Evolutionary conservation across 2,888 invertebrate species (phyloP), one percentile per base, ranked within the genome.

Genomic region (Ametastegia equiseti): DNA sequence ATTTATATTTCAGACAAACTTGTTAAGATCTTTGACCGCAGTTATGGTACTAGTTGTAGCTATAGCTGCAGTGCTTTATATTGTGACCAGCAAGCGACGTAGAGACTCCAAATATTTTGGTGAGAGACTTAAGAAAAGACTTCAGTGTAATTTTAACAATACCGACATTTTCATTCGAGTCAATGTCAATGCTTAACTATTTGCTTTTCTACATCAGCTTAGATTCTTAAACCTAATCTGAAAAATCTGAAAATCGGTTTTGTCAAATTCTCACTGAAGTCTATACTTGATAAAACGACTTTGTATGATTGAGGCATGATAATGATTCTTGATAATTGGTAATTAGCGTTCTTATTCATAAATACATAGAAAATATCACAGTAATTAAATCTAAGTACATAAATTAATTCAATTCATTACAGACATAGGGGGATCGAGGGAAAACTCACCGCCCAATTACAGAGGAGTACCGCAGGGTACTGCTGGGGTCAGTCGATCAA

Each of bases 401-500:
- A 33, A 71, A 19, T 39, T 19, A 36, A 73, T 65, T 36, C 33
- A 60, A 42, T 50, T 1, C 2, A 69, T 84, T 78, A 50, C 63
- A 91, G 91, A 91, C 83, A 85, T 91, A 79, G 89, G 90, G 71
- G 91, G 90, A 54, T 91, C 91, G 2, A 86, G 91, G 80, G 91
- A 91, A 82, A 89, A 88, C 86, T 89, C 90, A 54, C 91, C 91
- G 57, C 87, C 84, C 30, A 89, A 86, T 83, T 91, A 90, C 80
- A 86, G 86, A 23, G 84, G 86, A 63, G 87, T 84, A 80, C 80
- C 86, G 71, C 85, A 84, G 50, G 83, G 80, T 27, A 82, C 84
- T 57, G 82, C 81, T 33, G 33, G 42, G 13, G 36, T 15, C 13
- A 33, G n/a, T 33, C 39, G 60, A 6, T 19, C 15, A 23, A 33